Evolutionary conservation across 2,888 invertebrate genomes (phyloP).

Genomic region (Pachliopta kotzebuea): DNA sequence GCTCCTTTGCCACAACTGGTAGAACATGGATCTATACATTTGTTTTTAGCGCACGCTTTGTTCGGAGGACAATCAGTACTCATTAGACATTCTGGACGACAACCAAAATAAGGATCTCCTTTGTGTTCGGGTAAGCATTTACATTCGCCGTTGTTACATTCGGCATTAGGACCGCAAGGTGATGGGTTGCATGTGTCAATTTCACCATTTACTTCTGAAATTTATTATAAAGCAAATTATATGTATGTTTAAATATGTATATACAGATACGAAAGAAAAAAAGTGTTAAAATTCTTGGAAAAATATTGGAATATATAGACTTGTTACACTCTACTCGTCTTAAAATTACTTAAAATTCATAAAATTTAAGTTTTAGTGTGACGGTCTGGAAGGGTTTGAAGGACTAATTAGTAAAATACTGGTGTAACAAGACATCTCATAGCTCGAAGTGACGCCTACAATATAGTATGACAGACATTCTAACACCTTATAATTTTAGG

Average conservation of each 20-base stretch:
- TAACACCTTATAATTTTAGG: too few species aligned
- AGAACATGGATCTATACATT: conserved; percentile 89
- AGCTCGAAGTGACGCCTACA: too few species aligned
- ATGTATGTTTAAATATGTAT: too few species aligned
- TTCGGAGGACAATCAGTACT: conserved; percentile 86
- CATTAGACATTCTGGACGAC: conserved; percentile 90
- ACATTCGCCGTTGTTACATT: conserved; percentile 85
- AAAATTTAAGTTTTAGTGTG: neutral
- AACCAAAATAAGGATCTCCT: conserved; percentile 89
- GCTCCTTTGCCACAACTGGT: conserved; percentile 89
- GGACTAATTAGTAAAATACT: too few species aligned
- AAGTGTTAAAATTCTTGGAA: too few species aligned
- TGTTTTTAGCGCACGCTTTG: conserved; percentile 85
- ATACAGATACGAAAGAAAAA: neutral
- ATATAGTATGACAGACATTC: too few species aligned
- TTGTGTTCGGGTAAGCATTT: conserved; percentile 86
- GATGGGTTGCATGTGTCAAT: conserved; percentile 83
- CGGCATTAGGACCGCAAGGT: conserved; percentile 86
- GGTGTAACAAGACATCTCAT: too few species aligned
- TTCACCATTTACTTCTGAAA: conserved; percentile 49
- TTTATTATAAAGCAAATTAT: conserved; percentile 12
- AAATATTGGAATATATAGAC: too few species aligned
- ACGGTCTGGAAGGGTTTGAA: too few species aligned
- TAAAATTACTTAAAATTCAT: neutral
- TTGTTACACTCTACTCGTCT: neutral